Conservation (phyloP, 2,888 invertebrate genomes). For the Mythimna vitellina region DNA sequence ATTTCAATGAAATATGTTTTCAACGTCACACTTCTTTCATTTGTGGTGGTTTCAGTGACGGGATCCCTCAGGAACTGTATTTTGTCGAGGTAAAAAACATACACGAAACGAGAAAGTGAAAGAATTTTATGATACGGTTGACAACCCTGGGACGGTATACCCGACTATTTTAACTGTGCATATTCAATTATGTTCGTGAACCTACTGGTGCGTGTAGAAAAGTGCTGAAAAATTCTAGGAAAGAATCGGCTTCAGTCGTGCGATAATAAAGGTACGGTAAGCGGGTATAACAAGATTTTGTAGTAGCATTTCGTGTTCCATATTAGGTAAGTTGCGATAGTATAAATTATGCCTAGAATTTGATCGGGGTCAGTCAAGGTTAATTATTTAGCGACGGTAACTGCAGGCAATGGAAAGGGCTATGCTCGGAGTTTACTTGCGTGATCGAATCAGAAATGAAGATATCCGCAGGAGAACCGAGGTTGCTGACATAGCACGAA, state of each 20-base stretch:
- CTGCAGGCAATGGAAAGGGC: too few species aligned
- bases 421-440: too few species aligned
- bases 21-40: background rate
- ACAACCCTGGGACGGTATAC: conserved; percentile 13
- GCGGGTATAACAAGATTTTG: conserved; percentile 30
- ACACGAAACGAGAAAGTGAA: too few species aligned
- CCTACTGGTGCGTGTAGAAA: conserved; percentile 32
- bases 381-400: too few species aligned
- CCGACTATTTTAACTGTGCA: conserved; percentile 27
- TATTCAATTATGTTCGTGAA: conserved; percentile 37
- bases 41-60: background rate
- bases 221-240: conserved; percentile 39
- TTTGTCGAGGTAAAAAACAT: too few species aligned
- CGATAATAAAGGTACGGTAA: conserved; percentile 44
- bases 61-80: background rate
- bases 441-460: too few species aligned
- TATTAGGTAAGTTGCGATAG: background rate
- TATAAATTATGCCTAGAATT: background rate
- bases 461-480: too few species aligned
- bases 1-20: background rate
- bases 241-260: conserved; percentile 27
- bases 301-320: background rate
- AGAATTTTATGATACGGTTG: background rate
- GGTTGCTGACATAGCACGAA: too few species aligned
- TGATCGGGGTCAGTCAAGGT: background rate